Base-by-base conservation (phyloP, 2,888 invertebrate species). In the Xestoiulus laeticollis region DNA sequence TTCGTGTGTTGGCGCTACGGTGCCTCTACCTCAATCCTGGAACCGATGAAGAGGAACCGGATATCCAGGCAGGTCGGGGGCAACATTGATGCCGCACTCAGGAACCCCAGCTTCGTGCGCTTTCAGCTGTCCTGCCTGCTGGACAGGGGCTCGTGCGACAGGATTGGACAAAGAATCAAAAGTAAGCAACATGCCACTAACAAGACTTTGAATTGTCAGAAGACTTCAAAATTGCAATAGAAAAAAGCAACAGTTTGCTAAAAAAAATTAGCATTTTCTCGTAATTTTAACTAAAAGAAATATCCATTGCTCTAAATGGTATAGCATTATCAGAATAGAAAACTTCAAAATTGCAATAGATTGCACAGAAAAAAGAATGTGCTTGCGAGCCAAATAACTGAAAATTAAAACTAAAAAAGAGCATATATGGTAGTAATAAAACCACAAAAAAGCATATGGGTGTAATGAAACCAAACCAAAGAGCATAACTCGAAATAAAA, bases 21-120 rank as follows among this genome's bases (percentile, higher is more conserved):
- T 6, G 19, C 33, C 22, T 19, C 84, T 38, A 84, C 43, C 84
- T 19, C 10, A 10, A n/a, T 19, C 84, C 43, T 8, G 84, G 84
- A 84, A 6, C 84, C 33, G 68, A n/a, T 33, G 8, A 84, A 48
- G 16, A 19, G 26, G 53, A 43, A 86, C 53, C 19, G 86, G 44
- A 33, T 84, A 43, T 33, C 33, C 33, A 86, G 86, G 48, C 86
- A 86, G 16, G 86, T 30, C 19, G 86, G 48, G n/a, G 87, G n/a
- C n/a, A 87, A 87, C 59, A 87, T 87, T 33, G 87, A 87, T 33
- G 87, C 87, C n/a, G 87, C 87, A 1, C 87, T 87, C 19, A 44
- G 85, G 59, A 87, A 87, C 32, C 87, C 87, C 33, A 44, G 53
- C 53, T 87, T 87, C 33, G 87, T 87, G 85, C 48, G 87, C 2